A percentile compares a stretch with the other conserved stretches of the same genome.
phyloP scores from a whole-genome alignment of 2,113 vertebrate genomes.

The Aspiorhynchus laticeps region DNA sequence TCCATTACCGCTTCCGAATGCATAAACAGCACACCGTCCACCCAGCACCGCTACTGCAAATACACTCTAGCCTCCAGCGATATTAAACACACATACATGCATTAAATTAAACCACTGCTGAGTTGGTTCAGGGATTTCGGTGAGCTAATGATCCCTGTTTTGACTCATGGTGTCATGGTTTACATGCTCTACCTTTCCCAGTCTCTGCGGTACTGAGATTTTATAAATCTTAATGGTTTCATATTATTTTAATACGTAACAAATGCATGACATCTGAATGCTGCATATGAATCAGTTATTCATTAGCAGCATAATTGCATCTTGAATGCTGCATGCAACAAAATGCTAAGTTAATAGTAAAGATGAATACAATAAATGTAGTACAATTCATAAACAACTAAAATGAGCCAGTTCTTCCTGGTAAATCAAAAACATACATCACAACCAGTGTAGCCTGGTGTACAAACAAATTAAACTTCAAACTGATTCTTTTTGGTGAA shows the following conservation, averaged over 20 bases:
- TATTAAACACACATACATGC: constrained; percentile 34
- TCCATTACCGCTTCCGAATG: constrained; percentile 40
- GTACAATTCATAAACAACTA: not conserved
- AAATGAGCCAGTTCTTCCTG: not conserved
- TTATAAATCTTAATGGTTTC: constrained; percentile 66
- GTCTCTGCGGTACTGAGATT: not conserved
- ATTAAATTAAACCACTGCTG: constrained; percentile 29
- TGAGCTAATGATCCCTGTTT: constrained; percentile 29
- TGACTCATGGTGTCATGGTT: not conserved
- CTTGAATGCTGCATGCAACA: constrained; percentile 83
- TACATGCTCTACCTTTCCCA: not conserved
- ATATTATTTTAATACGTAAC: constrained; percentile 88
- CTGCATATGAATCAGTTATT: constrained; percentile 90
- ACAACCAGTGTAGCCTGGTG: not conserved
- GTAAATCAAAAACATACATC: not conserved
- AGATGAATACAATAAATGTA: constrained; percentile 14
- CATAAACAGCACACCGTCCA: constrained; percentile 35
- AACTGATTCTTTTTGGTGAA: not conserved
- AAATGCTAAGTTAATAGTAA: constrained; percentile 76
- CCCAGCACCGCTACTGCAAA: constrained; percentile 9
- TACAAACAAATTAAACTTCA: not conserved
- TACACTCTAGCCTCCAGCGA: constrained; percentile 33
- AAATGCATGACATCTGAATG: constrained; percentile 79
- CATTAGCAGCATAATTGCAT: constrained; percentile 90
- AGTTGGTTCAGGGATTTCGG: constrained; percentile 5